phyloP scores from a whole-genome alignment of 2,888 invertebrate genomes.

The Drosophila picticornis region DNA sequence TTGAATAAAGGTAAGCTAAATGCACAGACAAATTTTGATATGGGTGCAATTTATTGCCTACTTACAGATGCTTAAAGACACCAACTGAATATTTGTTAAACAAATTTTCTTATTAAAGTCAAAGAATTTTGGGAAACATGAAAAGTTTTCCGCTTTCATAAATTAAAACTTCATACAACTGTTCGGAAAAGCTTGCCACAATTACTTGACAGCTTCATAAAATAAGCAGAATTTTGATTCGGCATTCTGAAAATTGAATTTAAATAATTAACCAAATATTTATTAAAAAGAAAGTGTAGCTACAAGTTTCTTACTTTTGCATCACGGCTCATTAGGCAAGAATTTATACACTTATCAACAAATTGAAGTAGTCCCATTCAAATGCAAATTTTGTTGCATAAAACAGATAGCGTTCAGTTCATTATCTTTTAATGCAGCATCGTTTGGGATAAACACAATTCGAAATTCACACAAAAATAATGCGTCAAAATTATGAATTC shows the following conservation, averaged over 20 bases:
- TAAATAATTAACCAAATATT: slow-evolving; percentile 5
- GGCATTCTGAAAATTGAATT: neutral
- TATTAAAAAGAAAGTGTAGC: neutral
- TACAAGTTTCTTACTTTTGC: slow-evolving; percentile 5
- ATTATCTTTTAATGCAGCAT: slow-evolving; percentile 74
- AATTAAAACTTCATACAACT: neutral
- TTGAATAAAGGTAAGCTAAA: neutral
- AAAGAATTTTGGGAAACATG: neutral
- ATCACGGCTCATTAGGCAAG: slow-evolving; percentile 38
- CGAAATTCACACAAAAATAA: slow-evolving; percentile 78
- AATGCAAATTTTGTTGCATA: slow-evolving; percentile 45
- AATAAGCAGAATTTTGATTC: neutral
- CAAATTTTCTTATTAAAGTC: neutral
- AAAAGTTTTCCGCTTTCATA: neutral
- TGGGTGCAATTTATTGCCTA: neutral
- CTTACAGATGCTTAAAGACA: neutral
- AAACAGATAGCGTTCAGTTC: slow-evolving; percentile 34
- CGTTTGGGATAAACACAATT: slow-evolving; percentile 67
- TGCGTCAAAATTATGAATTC: slow-evolving; percentile 82
- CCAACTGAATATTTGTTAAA: neutral
- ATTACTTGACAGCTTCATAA: neutral
- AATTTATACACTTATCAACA: slow-evolving; percentile 11
- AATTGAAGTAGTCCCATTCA: slow-evolving; percentile 49
- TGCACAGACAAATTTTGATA: neutral
- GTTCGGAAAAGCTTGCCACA: neutral